These are phyloP conservation scores for Mallateleia sp. DNA, from an alignment of 2,888 invertebrate genomes.

Conservation along the genomic window DNA sequence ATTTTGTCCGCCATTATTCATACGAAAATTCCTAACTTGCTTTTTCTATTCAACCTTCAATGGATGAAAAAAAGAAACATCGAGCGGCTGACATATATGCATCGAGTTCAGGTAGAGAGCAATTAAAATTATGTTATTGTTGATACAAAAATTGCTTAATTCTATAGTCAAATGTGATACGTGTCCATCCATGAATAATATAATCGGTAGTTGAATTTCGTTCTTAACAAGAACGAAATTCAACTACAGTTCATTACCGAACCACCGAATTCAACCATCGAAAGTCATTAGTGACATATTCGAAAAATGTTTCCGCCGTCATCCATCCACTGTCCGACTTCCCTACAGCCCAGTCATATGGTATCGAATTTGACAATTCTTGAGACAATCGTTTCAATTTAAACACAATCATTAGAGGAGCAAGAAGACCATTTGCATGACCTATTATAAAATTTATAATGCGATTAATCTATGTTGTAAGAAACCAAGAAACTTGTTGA, in stretches of 20 bases:
- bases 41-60: slow-evolving; percentile 85
- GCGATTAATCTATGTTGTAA: background rate
- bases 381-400: slow-evolving; percentile 84
- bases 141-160: slow-evolving; percentile 87
- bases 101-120: slow-evolving; percentile 87
- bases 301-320: slow-evolving; percentile 87
- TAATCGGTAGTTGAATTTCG: slow-evolving; percentile 85
- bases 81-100: slow-evolving; percentile 87
- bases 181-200: slow-evolving; percentile 88
- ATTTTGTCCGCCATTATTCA: slow-evolving; percentile 57
- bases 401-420: slow-evolving; percentile 84
- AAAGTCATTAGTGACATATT: slow-evolving; percentile 88
- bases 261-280: slow-evolving; percentile 84
- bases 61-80: slow-evolving; percentile 86
- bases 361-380: slow-evolving; percentile 80
- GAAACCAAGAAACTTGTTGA: background rate
- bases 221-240: slow-evolving; percentile 84
- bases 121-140: slow-evolving; percentile 86
- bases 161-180: slow-evolving; percentile 87
- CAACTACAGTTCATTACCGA: too few relatives aligned
- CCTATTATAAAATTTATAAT: slow-evolving; percentile 9
- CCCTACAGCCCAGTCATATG: slow-evolving; percentile 87
- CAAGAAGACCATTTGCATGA: slow-evolving; percentile 82
- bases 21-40: slow-evolving; percentile 50
- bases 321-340: slow-evolving; percentile 89